A percentile compares a stretch with the other conserved stretches of the same genome.
Conservation (phyloP, 2,888 invertebrate species). For the Rhogogaster chlorosoma region DNA sequence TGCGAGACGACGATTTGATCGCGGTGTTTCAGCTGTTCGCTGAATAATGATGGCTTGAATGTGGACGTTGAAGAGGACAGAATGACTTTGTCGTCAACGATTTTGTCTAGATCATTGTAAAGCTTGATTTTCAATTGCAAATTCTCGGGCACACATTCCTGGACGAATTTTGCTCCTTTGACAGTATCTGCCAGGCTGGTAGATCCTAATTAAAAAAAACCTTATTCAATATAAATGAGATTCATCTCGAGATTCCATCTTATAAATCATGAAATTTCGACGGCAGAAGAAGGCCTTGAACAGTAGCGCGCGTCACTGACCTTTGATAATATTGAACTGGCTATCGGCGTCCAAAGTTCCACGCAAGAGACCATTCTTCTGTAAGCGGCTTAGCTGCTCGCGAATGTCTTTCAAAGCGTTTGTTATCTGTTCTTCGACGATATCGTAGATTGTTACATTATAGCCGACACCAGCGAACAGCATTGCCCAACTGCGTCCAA, state of each 20-base stretch:
- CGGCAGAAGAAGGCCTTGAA: not conserved
- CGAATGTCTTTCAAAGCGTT: conserved; percentile 88
- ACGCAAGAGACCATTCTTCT: conserved; percentile 86
- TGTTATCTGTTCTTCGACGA: conserved; percentile 86
- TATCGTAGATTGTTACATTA: conserved; percentile 92
- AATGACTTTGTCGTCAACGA: conserved; percentile 88
- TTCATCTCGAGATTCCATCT: too few species aligned
- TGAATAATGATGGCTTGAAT: conserved; percentile 92
- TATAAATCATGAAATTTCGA: not conserved
- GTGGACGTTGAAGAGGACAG: conserved; percentile 97
- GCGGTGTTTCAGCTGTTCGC: conserved; percentile 88
- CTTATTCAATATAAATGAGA: not conserved
- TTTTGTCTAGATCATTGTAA: conserved; percentile 87
- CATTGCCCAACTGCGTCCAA: conserved; percentile 98
- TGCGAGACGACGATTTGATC: conserved; percentile 90
- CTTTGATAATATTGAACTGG: conserved; percentile 89
- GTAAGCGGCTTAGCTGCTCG: conserved; percentile 85
- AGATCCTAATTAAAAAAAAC: conserved; percentile 79
- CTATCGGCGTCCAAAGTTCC: conserved; percentile 87
- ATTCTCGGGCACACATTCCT: conserved; percentile 97
- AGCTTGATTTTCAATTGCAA: conserved; percentile 91
- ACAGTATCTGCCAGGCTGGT: conserved; percentile 85
- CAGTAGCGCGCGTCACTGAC: conserved; percentile 75
- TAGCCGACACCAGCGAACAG: conserved; percentile 96
- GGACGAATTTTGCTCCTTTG: conserved; percentile 88